Percentiles rank a stretch among this genome's conserved stretches.
phyloP scores from a whole-genome alignment of 2,797 vertebrate genomes.

The Melanotaenia nigrans region DNA sequence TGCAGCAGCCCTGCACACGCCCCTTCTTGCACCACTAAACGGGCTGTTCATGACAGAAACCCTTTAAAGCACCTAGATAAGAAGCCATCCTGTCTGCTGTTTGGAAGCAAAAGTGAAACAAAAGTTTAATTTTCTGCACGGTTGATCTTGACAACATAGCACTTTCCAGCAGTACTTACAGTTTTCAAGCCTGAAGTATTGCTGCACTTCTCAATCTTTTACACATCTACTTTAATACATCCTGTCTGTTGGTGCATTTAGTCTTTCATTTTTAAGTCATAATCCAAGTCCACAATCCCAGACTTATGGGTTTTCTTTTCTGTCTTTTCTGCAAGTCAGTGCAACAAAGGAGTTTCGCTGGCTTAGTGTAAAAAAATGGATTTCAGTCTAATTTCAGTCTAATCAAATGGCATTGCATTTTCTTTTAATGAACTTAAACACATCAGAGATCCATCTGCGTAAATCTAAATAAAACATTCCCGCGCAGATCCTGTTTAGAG shows the following conservation, averaged over 20 bases:
- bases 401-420: neutral
- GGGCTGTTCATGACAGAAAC: constrained; percentile 18
- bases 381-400: too few relatives aligned
- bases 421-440: neutral
- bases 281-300: neutral
- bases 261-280: constrained; percentile 10
- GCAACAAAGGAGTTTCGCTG: neutral
- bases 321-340: neutral
- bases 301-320: neutral
- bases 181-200: constrained; percentile 18
- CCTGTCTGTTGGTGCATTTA: neutral
- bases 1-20: neutral
- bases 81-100: neutral
- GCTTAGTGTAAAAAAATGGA: neutral
- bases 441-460: neutral
- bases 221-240: constrained; percentile 16
- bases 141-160: constrained; percentile 35
- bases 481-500: too few relatives aligned
- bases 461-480: neutral
- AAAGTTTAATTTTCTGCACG: constrained; percentile 57
- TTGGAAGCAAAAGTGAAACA: constrained; percentile 45
- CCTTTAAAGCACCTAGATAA: constrained; percentile 25
- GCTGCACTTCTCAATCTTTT: constrained; percentile 12
- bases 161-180: constrained; percentile 31
- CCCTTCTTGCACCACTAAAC: neutral